Conservation (phyloP, 1,140 invertebrate species). For the Batillaria attramentaria region DNA sequence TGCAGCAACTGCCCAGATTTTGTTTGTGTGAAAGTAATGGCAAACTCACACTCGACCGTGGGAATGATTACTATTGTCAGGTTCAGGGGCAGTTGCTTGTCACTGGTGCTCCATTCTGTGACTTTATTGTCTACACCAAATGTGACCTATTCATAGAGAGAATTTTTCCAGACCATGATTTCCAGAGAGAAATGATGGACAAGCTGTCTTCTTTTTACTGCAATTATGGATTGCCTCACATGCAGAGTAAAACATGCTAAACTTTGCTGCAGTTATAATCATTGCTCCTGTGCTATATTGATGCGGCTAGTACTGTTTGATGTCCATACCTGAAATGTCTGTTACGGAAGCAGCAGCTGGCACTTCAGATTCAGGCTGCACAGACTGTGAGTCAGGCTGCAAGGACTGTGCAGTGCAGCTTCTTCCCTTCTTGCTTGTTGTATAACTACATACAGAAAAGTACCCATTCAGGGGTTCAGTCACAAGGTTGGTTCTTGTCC, state of each 20-base stretch:
- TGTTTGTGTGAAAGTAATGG: background rate
- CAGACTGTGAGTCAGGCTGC: background rate
- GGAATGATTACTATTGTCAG: constrained; percentile 26
- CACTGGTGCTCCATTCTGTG: constrained; percentile 34
- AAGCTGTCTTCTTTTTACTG: constrained; percentile 20
- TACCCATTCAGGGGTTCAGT: background rate
- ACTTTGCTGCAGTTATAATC: background rate
- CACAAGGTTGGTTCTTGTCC: background rate
- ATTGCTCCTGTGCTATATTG: background rate
- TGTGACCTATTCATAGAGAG: constrained; percentile 25
- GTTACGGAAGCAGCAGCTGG: background rate
- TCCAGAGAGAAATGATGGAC: constrained; percentile 24
- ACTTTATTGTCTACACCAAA: constrained; percentile 39
- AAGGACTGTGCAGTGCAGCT: background rate
- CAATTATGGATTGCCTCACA: background rate
- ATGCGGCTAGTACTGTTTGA: background rate
- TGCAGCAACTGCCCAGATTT: background rate
- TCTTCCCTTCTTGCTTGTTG: background rate
- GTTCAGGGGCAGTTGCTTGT: constrained; percentile 40
- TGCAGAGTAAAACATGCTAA: background rate
- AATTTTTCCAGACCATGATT: constrained; percentile 28
- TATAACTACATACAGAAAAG: background rate
- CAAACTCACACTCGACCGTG: background rate
- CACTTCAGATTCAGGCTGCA: background rate
- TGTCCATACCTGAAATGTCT: background rate